Conservation (phyloP, 2,113 vertebrate genomes). For the Garra rufa region DNA sequence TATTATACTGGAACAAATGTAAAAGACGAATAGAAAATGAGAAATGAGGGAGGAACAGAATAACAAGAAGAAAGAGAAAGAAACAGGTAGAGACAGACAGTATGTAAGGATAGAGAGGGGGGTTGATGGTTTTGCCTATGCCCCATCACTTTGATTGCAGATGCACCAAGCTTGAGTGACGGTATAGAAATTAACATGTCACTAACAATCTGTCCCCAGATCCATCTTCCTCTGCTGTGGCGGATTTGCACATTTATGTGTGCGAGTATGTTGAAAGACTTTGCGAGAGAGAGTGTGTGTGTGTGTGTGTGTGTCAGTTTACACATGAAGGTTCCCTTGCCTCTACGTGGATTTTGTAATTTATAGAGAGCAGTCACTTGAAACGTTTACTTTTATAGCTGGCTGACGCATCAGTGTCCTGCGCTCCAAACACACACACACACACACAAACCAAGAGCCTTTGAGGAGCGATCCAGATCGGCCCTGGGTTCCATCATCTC, state of each 20-base stretch:
- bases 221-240: conserved; percentile 75
- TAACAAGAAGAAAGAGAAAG: conserved; percentile 2
- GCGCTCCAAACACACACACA: background rate
- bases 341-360: conserved; percentile 62
- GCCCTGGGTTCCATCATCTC: conserved; percentile 41
- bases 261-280: conserved; percentile 46
- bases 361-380: conserved; percentile 71
- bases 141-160: conserved; percentile 72
- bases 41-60: background rate
- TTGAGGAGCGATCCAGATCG: conserved; percentile 11
- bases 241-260: conserved; percentile 45
- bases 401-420: conserved; percentile 52
- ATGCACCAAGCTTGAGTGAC: conserved; percentile 76
- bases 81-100: conserved; percentile 46
- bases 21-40: background rate
- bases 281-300: conserved; percentile 32
- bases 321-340: conserved; percentile 51
- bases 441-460: background rate
- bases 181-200: conserved; percentile 83
- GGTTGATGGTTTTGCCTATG: conserved; percentile 60
- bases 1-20: no score
- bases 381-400: conserved; percentile 70
- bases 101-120: conserved; percentile 29
- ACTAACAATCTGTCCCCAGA: conserved; percentile 79
- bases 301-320: conserved; percentile 45